These are phyloP conservation scores for Chrysemys picta DNA, from an alignment of 2,113 vertebrate genomes.

Conservation along the genomic window DNA sequence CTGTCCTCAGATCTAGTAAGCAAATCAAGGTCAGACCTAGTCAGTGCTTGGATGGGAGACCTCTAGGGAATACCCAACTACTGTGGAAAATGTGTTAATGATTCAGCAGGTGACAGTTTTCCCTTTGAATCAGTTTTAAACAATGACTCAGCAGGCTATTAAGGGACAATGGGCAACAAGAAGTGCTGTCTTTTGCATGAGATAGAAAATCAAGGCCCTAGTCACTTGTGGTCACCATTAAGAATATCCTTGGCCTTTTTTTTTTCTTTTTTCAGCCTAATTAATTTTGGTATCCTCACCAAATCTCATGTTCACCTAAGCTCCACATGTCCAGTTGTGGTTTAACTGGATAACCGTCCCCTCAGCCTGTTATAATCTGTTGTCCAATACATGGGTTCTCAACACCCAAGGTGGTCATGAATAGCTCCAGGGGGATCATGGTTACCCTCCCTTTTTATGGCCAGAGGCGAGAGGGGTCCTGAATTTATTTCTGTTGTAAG, in stretches of 20 bases:
- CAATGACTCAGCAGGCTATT: not conserved
- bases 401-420: not conserved
- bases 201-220: not conserved
- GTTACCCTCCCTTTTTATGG: not conserved
- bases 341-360: not conserved
- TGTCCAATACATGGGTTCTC: fast-evolving
- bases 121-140: not conserved
- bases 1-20: not conserved
- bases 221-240: not conserved
- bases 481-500: not conserved
- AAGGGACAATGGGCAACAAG: not conserved
- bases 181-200: not conserved
- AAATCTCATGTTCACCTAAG: not conserved
- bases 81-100: not conserved
- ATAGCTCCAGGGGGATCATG: not conserved
- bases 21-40: not conserved
- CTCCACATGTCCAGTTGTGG: not conserved
- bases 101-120: not conserved
- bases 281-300: not conserved
- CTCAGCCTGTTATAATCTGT: not conserved
- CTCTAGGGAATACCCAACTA: not conserved
- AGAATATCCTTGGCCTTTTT: not conserved
- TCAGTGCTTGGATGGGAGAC: fast-evolving
- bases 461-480: not conserved
- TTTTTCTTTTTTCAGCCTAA: not conserved